Evolutionary conservation across 1,140 invertebrate genomes (phyloP).

Genomic region (Hyles euphorbiae): DNA sequence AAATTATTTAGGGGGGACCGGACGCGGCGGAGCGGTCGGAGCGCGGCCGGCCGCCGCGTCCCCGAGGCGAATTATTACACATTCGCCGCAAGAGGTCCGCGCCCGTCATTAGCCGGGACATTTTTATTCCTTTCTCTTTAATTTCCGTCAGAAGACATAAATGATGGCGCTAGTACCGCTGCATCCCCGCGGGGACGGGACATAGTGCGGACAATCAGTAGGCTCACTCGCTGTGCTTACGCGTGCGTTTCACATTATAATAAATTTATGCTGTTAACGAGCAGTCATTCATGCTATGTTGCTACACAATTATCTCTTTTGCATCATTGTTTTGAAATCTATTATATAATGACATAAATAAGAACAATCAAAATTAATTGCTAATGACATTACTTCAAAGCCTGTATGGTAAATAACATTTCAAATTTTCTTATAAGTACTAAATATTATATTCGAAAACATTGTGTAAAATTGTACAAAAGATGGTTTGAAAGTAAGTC

Average conservation of each 20-base stretch:
- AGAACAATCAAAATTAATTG: no score
- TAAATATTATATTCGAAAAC: no score
- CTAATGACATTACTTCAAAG: no score
- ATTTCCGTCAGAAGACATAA: conserved; percentile 67
- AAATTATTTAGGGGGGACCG: conserved; percentile 64
- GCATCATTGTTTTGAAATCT: neutral
- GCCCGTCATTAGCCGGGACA: conserved; percentile 60
- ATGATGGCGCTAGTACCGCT: conserved; percentile 54
- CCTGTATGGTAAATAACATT: no score
- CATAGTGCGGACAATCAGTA: conserved; percentile 13
- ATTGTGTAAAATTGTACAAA: no score
- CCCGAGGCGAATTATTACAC: conserved; percentile 66
- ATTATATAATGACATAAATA: no score
- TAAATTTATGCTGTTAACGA: no score
- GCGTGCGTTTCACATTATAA: no score
- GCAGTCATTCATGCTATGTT: neutral
- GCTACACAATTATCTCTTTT: neutral
- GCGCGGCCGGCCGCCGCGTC: conserved; percentile 22
- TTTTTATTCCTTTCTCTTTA: conserved; percentile 70
- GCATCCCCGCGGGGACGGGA: conserved; percentile 46
- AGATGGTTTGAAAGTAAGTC: no score
- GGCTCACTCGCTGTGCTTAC: neutral
- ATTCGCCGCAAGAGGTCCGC: conserved; percentile 62
- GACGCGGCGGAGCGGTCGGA: conserved; percentile 1
- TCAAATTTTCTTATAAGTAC: no score